Evolutionary conservation across 2,797 vertebrate genomes (phyloP), one percentile per base, ranked within the genome.

Genomic region (Sebastes ruberrimus): DNA sequence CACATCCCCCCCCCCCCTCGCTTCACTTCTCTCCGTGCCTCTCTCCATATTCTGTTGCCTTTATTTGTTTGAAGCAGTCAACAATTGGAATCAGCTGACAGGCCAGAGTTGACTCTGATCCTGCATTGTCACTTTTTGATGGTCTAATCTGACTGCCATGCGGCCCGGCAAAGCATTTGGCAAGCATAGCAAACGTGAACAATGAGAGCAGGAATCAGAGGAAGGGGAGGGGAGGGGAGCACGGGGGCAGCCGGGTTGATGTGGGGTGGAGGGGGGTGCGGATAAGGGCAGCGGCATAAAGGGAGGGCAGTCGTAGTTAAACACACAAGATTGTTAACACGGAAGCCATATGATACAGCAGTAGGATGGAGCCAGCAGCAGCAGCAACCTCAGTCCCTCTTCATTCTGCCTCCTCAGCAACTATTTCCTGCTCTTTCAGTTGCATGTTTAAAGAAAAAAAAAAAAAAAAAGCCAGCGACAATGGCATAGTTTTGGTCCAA

Each of bases 51-150:
- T 92, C 91, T 90, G 85, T 91, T 91, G 91, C 90, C 89, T 91
- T 89, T 61, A 92, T 96, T 95, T 95, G 95, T 95, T 93, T 88
- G 86, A 94, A 91, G 92, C 89, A 88, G 82, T 95, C 88, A 87
- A 90, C 94, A 95, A 88, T 94, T 85, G 90, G 95, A 95, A 96
- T 94, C 92, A 73, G 87, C 95, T 97, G 95, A 96, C 90, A 74
- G 90, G 94, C 88, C 62, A 92, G 63, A 91, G 93, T 69, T 87
- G 89, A 83, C 88, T 93, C 94, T 93, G 91, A 92, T 93, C 95
- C 95, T 94, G 94, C 95, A 95, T 96, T 96, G 93, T 96, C 92
- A 95, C 94, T 96, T 96, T 94, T 96, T 94, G 91, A 90, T 95
- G 93, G 87, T 90, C 95, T 94, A 96, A 96, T 96, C 93, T 96